Base-by-base conservation (phyloP, 2,797 vertebrate species). In the Rousettus madagascariensis region DNA sequence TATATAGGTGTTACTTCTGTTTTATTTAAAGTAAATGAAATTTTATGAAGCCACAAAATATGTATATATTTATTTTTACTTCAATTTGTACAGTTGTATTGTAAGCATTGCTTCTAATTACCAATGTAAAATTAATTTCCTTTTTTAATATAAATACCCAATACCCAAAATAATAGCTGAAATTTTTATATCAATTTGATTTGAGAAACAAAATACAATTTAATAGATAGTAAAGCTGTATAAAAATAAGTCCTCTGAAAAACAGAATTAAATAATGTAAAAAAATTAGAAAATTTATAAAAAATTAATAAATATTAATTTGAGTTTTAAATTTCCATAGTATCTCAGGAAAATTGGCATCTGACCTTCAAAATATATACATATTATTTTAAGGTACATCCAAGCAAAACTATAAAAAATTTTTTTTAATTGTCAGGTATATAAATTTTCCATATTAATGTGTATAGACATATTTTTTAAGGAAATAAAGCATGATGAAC, bases 11-110 rank as follows among this genome's bases (percentile, higher is more conserved):
- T 85, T 98, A 95, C 93, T 98, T 97, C 93, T 96, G 95, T 95
- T 97, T 98, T 97, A 97, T 97, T 98, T 98, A 96, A 97, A 97
- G 96, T 98, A 96, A 97, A 95, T 96, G 91, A 96, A 97, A 88
- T 96, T 97, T 96, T 94, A 94, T 94, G 94, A 97, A 95, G 92
- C 97, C 97, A 83, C 68, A 71, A 68, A 80, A 65, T 28, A 72
- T 15, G 57, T 17, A 98, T 95, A 95, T 97, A 97, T 96, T 84
- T 97, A 97, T 98, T 96, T 97, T 98, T 95, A 97, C 96, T 93
- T 97, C 96, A 97, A 97, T 96, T 97, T 97, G 93, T 98, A 97
- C 86, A 97, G 93, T 95, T 86, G 92, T 78, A 97, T 97, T 96
- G 93, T 95, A 95, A 97, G 91, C 49, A 49, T 49, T 95, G 96